phyloP scores from a whole-genome alignment of 2,888 invertebrate genomes.

The Oconnorella tubifera region DNA sequence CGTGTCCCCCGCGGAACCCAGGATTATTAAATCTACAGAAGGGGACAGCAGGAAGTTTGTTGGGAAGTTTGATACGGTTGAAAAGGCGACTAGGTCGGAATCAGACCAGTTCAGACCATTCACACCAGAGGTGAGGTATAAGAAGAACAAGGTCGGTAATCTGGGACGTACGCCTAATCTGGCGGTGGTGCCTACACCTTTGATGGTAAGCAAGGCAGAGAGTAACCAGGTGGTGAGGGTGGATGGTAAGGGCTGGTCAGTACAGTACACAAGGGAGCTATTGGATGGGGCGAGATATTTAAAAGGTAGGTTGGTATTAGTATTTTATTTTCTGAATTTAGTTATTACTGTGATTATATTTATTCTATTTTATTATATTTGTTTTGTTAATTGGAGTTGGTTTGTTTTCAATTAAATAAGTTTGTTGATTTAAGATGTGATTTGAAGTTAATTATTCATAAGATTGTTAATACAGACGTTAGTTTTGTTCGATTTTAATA shows the following conservation, averaged over 20 bases:
- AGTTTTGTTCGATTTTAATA: too few species aligned
- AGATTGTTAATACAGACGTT: too few species aligned
- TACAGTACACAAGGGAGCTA: neutral
- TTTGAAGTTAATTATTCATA: too few species aligned
- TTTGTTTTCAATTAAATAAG: too few species aligned
- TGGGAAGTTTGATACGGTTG: neutral
- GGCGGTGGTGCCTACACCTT: neutral
- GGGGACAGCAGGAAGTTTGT: conserved; percentile 15
- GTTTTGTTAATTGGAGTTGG: too few species aligned
- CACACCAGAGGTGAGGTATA: conserved; percentile 19
- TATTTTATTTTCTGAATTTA: neutral
- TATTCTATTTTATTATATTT: too few species aligned
- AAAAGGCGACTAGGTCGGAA: neutral
- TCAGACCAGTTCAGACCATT: conserved; percentile 18
- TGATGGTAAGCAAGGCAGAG: neutral
- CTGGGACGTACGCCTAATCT: neutral
- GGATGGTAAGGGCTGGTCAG: conserved; percentile 7
- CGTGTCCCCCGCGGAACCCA: neutral
- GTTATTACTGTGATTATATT: too few species aligned
- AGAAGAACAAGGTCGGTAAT: conserved; percentile 8
- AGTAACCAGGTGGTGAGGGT: neutral
- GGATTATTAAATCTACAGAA: conserved; percentile 16
- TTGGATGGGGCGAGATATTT: neutral
- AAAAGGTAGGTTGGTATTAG: neutral
- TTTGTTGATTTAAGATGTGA: too few species aligned